Conservation (phyloP, 1,140 invertebrate genomes). For the Neodiprion fabricii region DNA sequence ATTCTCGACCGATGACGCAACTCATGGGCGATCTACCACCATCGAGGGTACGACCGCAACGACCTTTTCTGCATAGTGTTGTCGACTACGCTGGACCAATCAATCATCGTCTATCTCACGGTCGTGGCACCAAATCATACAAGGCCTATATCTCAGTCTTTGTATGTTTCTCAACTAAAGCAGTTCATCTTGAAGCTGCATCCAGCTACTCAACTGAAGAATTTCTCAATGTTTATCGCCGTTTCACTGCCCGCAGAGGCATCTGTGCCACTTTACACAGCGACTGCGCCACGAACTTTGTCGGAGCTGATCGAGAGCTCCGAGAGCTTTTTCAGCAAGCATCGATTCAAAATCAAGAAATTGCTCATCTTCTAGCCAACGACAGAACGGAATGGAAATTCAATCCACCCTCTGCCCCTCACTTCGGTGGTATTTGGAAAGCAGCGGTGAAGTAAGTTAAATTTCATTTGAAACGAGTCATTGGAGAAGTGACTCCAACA, state of each 20-base stretch:
- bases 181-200: slow-evolving; percentile 16
- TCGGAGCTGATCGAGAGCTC: no score
- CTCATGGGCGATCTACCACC: slow-evolving; percentile 27
- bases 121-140: background rate
- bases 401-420: no score
- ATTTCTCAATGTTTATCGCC: slow-evolving; percentile 8
- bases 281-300: slow-evolving; percentile 16
- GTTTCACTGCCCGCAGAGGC: slow-evolving; percentile 4
- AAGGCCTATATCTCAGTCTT: slow-evolving; percentile 22
- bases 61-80: slow-evolving; percentile 21
- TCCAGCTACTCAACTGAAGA: slow-evolving; percentile 14
- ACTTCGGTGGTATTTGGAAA: no score
- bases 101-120: slow-evolving; percentile 17
- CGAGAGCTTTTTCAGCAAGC: no score
- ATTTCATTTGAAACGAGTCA: no score
- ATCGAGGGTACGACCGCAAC: slow-evolving; percentile 11
- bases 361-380: no score
- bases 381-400: no score
- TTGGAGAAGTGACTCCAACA: no score
- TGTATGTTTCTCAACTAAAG: slow-evolving; percentile 18
- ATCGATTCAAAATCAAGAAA: no score
- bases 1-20: background rate
- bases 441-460: no score
- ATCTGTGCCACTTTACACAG: background rate
- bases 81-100: slow-evolving; percentile 34